Evolutionary conservation across 2,888 invertebrate species (phyloP), one percentile per base, ranked within the genome.

Genomic region (Rhogogaster chlorosoma): DNA sequence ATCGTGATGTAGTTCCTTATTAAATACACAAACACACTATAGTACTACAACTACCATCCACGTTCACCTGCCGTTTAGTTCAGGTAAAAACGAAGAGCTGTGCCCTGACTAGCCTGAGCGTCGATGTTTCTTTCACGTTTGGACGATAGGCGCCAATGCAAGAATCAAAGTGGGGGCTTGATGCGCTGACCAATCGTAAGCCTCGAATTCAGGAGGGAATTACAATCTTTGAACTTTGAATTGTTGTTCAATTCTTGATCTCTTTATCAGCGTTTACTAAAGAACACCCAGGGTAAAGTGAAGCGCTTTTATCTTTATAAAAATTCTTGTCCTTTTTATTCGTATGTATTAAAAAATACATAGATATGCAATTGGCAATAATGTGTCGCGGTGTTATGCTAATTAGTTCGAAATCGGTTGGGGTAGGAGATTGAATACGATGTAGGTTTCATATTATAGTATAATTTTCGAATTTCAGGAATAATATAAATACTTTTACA

Each of bases 71-170:
- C 45, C 45, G 83, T 67, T 70, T 38, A 38, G 61, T 57, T 64
- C 80, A 80, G 80, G 83, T 83, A 45, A 80, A 80, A 36, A 80
- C 64, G n/a, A 45, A 53, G 61, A 80, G 80, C 15, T 80, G 61
- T 36, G n/a, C 61, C 61, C 10, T 80, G 80, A 29, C 61, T 57
- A 61, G 77, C 49, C 57, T 77, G 22, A 83, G 45, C 67, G 64
- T 42, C 83, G 67, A 49, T 67, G 45, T 83, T 61, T 67, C 18
- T 38, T 45, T 45, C 15, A 10, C 61, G 83, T 83, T 83, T 70
- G 42, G 26, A 83, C 80, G 18, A 42, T 83, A 83, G 70, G 83
- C 83, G 83, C 83, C 83, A 70, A 83, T 83, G 83, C 45, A n/a
- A 26, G 83, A 67, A 49, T 57, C 26, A 15, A 83, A 83, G 82